Percentiles rank a stretch among this genome's conserved stretches.
phyloP scores from a whole-genome alignment of 2,888 invertebrate genomes.

The Zeuzera pyrina region DNA sequence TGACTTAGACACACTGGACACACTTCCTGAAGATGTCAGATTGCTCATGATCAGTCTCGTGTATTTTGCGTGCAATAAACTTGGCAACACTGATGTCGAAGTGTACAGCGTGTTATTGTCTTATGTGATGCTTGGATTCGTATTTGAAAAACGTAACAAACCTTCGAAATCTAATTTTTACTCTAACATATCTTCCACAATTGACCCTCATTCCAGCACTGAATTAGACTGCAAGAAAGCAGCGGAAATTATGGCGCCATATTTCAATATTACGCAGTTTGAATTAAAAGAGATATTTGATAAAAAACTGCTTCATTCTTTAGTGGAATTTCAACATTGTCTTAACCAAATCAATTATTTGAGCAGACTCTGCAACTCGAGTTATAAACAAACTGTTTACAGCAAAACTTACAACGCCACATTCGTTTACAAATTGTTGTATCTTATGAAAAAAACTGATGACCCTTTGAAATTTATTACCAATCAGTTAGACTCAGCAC shows the following conservation, averaged over 20 bases:
- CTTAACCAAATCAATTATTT: constrained; percentile 27
- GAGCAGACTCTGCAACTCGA: constrained; percentile 28
- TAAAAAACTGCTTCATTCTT: constrained; percentile 14
- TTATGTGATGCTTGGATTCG: constrained; percentile 21
- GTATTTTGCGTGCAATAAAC: constrained; percentile 24
- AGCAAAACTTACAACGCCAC: constrained; percentile 27
- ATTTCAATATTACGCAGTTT: constrained; percentile 9
- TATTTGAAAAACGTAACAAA: constrained; percentile 11
- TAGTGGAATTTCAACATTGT: constrained; percentile 28
- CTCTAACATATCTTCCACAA: neutral
- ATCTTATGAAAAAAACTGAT: constrained; percentile 6
- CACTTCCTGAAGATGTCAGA: constrained; percentile 20
- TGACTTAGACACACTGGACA: constrained; percentile 14
- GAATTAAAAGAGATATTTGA: constrained; percentile 18
- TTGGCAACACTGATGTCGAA: constrained; percentile 13
- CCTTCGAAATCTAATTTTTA: neutral
- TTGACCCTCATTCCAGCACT: constrained; percentile 8
- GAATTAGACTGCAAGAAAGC: constrained; percentile 16
- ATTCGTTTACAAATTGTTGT: constrained; percentile 23
- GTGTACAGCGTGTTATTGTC: constrained; percentile 25
- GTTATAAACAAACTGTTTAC: constrained; percentile 20
- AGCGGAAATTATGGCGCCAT: constrained; percentile 10
- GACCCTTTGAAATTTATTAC: constrained; percentile 5
- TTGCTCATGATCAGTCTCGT: constrained; percentile 26
- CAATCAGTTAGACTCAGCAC: constrained; percentile 4